Evolutionary conservation across 2,888 invertebrate genomes (phyloP).

Genomic region (Monoplex corrugatus): DNA sequence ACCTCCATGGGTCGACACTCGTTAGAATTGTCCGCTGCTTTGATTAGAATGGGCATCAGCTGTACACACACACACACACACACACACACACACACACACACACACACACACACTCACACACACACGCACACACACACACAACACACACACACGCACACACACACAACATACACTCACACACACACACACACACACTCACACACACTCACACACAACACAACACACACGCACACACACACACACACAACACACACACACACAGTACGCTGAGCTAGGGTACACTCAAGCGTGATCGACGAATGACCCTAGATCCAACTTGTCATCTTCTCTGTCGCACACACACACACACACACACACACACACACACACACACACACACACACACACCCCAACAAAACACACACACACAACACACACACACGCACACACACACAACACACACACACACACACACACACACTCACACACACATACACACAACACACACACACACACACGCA

Average conservation of each 20-base stretch:
- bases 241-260: background rate
- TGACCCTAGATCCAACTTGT: too few relatives aligned
- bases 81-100: constrained; percentile 39
- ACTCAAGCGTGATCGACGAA: too few relatives aligned
- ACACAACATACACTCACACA: constrained; percentile 27
- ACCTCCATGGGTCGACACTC: constrained; percentile 92
- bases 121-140: background rate
- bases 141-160: background rate
- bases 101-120: constrained; percentile 16
- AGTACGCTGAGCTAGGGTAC: too few relatives aligned
- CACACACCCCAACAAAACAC: background rate
- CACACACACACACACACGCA: background rate
- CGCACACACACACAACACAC: constrained; percentile 25
- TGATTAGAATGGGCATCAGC: constrained; percentile 86
- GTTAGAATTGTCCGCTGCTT: constrained; percentile 92
- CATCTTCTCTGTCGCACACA: too few relatives aligned
- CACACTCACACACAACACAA: background rate
- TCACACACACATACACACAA: too few relatives aligned
- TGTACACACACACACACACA: constrained; percentile 57
- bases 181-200: background rate
- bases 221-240: background rate
- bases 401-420: constrained; percentile 53
- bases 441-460: constrained; percentile 17
- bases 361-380: background rate
- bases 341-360: constrained; percentile 24